Conservation (phyloP, 2,113 vertebrate species). For the Antigone vipio region DNA sequence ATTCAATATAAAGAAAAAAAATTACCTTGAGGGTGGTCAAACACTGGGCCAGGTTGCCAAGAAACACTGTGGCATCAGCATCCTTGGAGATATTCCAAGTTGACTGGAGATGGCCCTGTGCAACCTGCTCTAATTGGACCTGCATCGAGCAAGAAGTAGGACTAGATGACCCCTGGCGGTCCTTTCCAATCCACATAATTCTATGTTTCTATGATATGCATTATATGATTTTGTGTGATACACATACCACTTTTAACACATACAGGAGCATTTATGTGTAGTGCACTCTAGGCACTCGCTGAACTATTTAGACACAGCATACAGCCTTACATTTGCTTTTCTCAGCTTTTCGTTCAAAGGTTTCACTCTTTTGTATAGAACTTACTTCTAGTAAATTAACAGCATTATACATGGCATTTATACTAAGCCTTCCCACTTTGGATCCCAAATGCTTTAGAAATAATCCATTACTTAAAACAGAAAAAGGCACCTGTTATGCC, state of each 20-base stretch:
- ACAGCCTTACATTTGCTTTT: not conserved
- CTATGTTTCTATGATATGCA: not conserved
- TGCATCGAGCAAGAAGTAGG: not conserved
- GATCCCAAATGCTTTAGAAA: not conserved
- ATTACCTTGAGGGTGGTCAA: not conserved
- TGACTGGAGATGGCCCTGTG: not conserved
- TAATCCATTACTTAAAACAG: not conserved
- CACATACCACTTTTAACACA: not conserved
- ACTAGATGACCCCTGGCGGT: not conserved
- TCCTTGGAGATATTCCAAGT: not conserved
- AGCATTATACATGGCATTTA: not conserved
- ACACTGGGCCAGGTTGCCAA: not conserved
- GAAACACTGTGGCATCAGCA: not conserved
- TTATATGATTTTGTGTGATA: not conserved
- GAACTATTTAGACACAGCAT: not conserved
- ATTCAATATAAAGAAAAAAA: not conserved
- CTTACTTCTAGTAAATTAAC: not conserved
- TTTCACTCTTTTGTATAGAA: not conserved
- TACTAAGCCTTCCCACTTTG: not conserved
- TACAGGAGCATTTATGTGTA: not conserved
- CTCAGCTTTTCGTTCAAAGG: not conserved
- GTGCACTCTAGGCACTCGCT: not conserved
- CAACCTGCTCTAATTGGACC: not conserved
- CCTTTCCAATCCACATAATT: not conserved
- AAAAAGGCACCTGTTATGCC: not conserved